Conservation (phyloP, 2,113 vertebrate species). For the Corvus hawaiiensis region DNA sequence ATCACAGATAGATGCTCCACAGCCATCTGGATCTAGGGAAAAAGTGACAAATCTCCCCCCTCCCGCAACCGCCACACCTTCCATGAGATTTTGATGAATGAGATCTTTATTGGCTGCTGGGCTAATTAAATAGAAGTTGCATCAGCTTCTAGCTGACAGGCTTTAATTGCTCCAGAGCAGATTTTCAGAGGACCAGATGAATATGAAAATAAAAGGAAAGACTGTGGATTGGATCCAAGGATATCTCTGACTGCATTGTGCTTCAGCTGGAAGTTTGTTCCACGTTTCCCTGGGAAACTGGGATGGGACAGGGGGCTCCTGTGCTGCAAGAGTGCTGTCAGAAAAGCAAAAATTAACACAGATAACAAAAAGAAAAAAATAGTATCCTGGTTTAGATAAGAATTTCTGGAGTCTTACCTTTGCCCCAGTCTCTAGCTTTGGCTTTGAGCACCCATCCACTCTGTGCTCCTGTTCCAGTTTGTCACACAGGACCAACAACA, state of each 20-base stretch:
- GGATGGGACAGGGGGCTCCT: background rate
- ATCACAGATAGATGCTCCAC: background rate
- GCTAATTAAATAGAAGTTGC: constrained; percentile 67
- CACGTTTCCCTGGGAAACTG: background rate
- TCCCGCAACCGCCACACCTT: background rate
- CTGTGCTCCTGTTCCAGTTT: background rate
- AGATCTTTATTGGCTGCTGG: constrained; percentile 50
- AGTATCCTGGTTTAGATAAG: background rate
- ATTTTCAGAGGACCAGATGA: constrained; percentile 52
- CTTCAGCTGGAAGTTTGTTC: background rate
- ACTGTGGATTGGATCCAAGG: background rate
- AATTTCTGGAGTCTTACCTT: background rate
- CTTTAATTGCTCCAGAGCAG: constrained; percentile 55
- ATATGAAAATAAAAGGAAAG: constrained; percentile 33
- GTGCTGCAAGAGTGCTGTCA: background rate
- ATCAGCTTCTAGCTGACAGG: constrained; percentile 56
- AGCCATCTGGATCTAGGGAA: constrained; percentile 12
- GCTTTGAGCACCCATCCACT: background rate
- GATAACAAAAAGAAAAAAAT: background rate
- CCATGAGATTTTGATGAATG: constrained; percentile 51
- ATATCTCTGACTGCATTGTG: background rate
- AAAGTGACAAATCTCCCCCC: background rate
- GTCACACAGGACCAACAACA: background rate
- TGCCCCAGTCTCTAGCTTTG: background rate
- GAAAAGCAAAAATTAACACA: background rate